A percentile compares a stretch with the other conserved stretches of the same genome.
phyloP scores from a whole-genome alignment of 1,140 invertebrate species.

The Octopus sinensis region DNA sequence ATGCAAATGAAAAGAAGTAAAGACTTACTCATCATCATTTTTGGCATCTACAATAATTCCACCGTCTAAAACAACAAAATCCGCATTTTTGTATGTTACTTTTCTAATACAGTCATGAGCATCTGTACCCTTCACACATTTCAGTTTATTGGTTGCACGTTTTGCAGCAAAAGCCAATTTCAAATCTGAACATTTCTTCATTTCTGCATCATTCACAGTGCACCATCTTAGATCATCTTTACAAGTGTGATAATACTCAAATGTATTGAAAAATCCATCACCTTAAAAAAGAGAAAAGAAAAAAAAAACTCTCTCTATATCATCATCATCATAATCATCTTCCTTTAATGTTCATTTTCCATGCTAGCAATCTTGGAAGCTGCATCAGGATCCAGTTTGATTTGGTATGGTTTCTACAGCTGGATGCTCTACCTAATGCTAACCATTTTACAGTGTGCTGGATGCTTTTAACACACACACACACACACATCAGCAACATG shows the following conservation, averaged over 20 bases:
- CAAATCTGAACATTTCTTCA: constrained; percentile 88
- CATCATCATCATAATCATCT: not conserved
- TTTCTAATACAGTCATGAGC: constrained; percentile 73
- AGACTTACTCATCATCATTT: too few relatives aligned
- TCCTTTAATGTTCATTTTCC: too few relatives aligned
- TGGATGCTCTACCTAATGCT: too few relatives aligned
- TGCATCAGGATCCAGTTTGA: too few relatives aligned
- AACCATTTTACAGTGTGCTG: too few relatives aligned
- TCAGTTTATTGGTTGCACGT: constrained; percentile 16
- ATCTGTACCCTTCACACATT: constrained; percentile 18
- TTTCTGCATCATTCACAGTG: constrained; percentile 81
- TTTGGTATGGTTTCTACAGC: too few relatives aligned
- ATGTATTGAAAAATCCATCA: constrained; percentile 17
- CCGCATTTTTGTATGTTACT: constrained; percentile 71
- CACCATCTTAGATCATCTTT: constrained; percentile 59
- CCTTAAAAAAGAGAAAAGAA: not conserved
- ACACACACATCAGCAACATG: too few relatives aligned
- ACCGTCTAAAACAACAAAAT: constrained; percentile 80
- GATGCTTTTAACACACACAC: too few relatives aligned
- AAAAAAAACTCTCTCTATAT: not conserved
- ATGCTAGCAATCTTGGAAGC: too few relatives aligned
- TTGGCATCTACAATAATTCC: constrained; percentile 75
- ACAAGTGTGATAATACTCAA: constrained; percentile 20
- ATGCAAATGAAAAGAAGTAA: too few relatives aligned
- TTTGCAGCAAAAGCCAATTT: constrained; percentile 62